A percentile compares a stretch with the other conserved stretches of the same genome.
phyloP scores from a whole-genome alignment of 2,113 vertebrate species.

The Vimba vimba region DNA sequence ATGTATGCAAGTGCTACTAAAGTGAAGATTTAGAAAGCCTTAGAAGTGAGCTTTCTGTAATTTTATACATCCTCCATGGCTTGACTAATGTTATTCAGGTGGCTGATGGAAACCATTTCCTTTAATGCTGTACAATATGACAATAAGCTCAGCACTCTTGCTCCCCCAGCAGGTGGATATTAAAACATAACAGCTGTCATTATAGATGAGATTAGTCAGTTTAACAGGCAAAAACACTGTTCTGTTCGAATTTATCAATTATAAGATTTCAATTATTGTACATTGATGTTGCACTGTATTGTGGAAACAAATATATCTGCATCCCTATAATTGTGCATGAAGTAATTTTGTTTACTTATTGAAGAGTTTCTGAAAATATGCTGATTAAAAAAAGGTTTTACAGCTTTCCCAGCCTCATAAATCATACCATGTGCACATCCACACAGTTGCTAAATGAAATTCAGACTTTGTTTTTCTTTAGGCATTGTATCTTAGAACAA shows the following conservation, averaged over 20 bases:
- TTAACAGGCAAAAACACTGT: background rate
- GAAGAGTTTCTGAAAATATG: background rate
- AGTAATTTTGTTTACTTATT: background rate
- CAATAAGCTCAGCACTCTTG: background rate
- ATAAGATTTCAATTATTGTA: background rate
- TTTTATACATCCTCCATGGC: background rate
- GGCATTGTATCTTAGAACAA: too few species aligned
- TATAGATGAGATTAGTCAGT: background rate
- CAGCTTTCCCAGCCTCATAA: background rate
- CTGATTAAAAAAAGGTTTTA: background rate
- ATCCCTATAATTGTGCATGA: background rate
- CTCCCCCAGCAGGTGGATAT: slow-evolving; percentile 25
- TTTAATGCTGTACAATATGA: background rate
- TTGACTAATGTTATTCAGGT: slow-evolving; percentile 36
- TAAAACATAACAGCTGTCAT: background rate
- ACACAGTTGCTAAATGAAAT: too few species aligned
- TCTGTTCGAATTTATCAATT: too few species aligned
- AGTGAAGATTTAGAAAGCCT: background rate
- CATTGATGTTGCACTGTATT: background rate
- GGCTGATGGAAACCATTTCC: slow-evolving; percentile 19
- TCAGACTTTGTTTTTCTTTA: too few species aligned
- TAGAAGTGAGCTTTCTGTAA: background rate
- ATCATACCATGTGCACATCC: too few species aligned
- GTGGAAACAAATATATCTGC: background rate
- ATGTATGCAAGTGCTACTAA: too few species aligned